phyloP scores from a whole-genome alignment of 2,888 invertebrate genomes.

The Drosophila neotestacea region DNA sequence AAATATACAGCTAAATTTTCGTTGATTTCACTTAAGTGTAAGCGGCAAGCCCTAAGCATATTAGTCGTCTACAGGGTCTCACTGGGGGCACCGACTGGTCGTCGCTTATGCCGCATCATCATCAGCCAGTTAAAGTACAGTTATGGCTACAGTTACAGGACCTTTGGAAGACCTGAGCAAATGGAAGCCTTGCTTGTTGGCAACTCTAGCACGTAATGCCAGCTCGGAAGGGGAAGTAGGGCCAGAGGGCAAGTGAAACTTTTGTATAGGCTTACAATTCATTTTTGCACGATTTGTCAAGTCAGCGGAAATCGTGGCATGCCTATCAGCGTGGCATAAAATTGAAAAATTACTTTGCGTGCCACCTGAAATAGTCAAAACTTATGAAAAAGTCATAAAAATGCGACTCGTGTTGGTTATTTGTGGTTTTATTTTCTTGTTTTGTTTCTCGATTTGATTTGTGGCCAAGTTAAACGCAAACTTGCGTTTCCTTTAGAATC shows the following conservation, averaged over 20 bases:
- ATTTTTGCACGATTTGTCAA: slow-evolving; percentile 80
- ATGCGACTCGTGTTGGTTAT: slow-evolving; percentile 41
- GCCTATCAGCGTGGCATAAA: slow-evolving; percentile 74
- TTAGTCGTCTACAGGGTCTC: slow-evolving; percentile 55
- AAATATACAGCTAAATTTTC: slow-evolving; percentile 49
- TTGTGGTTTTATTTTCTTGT: slow-evolving; percentile 27
- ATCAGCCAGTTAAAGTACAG: slow-evolving; percentile 38
- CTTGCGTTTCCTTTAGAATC: slow-evolving; percentile 44
- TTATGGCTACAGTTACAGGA: neutral
- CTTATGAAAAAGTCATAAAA: slow-evolving; percentile 73
- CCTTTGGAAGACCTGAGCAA: slow-evolving; percentile 21
- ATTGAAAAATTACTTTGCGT: slow-evolving; percentile 83
- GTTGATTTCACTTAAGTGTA: slow-evolving; percentile 77
- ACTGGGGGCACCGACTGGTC: slow-evolving; percentile 34
- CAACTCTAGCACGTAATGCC: slow-evolving; percentile 66
- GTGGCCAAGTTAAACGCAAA: slow-evolving; percentile 68
- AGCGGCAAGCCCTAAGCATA: slow-evolving; percentile 71
- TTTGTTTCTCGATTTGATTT: slow-evolving; percentile 58
- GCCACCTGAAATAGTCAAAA: slow-evolving; percentile 53
- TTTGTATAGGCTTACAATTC: slow-evolving; percentile 72
- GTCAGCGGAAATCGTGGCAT: slow-evolving; percentile 82
- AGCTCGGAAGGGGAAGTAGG: neutral
- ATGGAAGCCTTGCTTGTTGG: slow-evolving; percentile 24
- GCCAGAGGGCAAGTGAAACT: slow-evolving; percentile 19
- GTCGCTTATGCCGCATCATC: slow-evolving; percentile 67